Percentiles rank a stretch among this genome's conserved stretches.
Evolutionary conservation across 2,888 invertebrate species (phyloP).

Genomic region (Nymphalis urticae): DNA sequence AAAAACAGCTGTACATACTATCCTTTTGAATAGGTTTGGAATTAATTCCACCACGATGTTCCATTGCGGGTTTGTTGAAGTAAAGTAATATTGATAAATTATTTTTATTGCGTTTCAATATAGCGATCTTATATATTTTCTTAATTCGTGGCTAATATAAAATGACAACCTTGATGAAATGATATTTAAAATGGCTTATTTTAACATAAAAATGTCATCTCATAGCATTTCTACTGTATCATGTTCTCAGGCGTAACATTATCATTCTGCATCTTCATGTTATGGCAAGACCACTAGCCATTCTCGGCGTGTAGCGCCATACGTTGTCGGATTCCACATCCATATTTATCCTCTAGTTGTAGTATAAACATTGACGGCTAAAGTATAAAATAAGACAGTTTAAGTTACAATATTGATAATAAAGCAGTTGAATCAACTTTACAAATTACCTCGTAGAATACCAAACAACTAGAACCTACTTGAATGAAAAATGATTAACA

Average conservation of each 20-base stretch:
- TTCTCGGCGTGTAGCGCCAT: constrained; percentile 34
- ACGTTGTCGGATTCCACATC: constrained; percentile 34
- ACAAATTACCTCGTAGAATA: background rate
- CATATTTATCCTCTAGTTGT: constrained; percentile 28
- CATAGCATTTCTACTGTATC: constrained; percentile 4
- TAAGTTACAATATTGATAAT: background rate
- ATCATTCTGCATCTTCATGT: constrained; percentile 32
- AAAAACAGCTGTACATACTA: too few species aligned
- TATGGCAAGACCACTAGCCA: constrained; percentile 38
- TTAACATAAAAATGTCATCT: background rate
- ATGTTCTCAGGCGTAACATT: constrained; percentile 26
- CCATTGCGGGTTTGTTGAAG: too few species aligned
- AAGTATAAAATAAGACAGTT: constrained; percentile 8
- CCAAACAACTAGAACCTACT: background rate
- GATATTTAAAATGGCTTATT: background rate
- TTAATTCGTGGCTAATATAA: too few species aligned
- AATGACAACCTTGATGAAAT: too few species aligned
- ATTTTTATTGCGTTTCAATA: too few species aligned
- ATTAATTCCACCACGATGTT: too few species aligned
- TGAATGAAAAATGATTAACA: background rate
- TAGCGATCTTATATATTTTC: too few species aligned
- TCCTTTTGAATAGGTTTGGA: too few species aligned
- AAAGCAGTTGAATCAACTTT: background rate
- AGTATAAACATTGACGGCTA: constrained; percentile 18
- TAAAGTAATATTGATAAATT: too few species aligned